A percentile compares a stretch with the other conserved stretches of the same genome.
phyloP scores from a whole-genome alignment of 2,797 vertebrate species.

The Lepilemur septentrionalis region DNA sequence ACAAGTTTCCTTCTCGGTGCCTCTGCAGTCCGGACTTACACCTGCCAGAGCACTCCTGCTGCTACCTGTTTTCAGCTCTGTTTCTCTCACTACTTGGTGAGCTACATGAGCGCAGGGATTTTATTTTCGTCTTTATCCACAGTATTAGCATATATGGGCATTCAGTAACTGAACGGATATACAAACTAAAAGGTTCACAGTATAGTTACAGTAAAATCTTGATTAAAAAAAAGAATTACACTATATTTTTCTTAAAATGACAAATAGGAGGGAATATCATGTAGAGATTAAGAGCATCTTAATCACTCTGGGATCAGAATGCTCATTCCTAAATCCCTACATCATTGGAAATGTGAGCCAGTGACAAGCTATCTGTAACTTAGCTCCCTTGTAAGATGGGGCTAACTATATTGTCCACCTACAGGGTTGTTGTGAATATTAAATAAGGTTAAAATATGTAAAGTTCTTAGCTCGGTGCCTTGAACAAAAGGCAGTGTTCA shows the following conservation, averaged over 20 bases:
- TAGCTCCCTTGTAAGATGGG: not conserved
- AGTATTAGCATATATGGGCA: not conserved
- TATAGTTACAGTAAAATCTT: not conserved
- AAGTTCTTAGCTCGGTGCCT: not conserved
- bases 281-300: not conserved
- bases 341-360: not conserved
- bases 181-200: not conserved
- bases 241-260: not conserved
- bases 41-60: not conserved
- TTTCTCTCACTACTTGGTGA: not conserved
- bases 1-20: too few relatives aligned
- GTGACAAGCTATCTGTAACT: not conserved
- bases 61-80: not conserved
- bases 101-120: not conserved
- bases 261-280: not conserved
- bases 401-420: not conserved
- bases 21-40: too few relatives aligned
- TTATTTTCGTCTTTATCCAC: not conserved
- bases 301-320: not conserved
- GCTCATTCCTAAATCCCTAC: not conserved
- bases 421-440: not conserved
- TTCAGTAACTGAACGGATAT: not conserved
- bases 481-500: not conserved
- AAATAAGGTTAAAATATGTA: not conserved
- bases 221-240: not conserved